These are phyloP conservation scores for Stomatorhinus walkeri DNA, from an alignment of 2,797 vertebrate species.

Conservation along the genomic window DNA sequence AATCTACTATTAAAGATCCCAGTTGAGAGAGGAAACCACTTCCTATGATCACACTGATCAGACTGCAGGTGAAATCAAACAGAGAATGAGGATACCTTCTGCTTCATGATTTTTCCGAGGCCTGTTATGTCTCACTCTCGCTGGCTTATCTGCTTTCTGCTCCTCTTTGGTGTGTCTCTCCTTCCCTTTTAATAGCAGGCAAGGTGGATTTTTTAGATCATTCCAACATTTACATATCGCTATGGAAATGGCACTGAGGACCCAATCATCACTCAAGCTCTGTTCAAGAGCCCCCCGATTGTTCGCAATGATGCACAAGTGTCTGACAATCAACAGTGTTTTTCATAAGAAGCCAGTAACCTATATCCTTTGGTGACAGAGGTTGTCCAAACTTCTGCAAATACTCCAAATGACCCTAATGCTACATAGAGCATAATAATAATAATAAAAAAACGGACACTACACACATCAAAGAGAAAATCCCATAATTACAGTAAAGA, in stretches of 20 bases:
- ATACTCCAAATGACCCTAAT: background rate
- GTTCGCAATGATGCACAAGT: conserved; percentile 38
- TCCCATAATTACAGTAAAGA: background rate
- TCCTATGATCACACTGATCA: background rate
- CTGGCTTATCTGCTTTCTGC: background rate
- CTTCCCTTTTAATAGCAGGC: conserved; percentile 31
- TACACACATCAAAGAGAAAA: background rate
- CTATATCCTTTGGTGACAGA: background rate
- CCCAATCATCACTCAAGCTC: conserved; percentile 34
- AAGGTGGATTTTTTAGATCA: conserved; percentile 26
- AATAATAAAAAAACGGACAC: background rate
- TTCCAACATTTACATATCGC: conserved; percentile 41
- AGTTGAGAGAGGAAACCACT: background rate
- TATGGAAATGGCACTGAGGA: conserved; percentile 45
- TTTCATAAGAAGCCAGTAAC: background rate
- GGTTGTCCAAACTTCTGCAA: background rate
- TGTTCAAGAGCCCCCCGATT: conserved; percentile 32
- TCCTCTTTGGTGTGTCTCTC: conserved; percentile 8
- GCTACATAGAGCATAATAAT: background rate
- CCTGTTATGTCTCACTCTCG: background rate
- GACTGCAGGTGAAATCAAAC: background rate
- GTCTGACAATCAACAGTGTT: background rate
- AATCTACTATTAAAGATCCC: background rate
- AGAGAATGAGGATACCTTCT: background rate
- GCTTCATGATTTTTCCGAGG: background rate